Base-by-base conservation (phyloP, 2,113 vertebrate genomes). In the Oplegnathus fasciatus region DNA sequence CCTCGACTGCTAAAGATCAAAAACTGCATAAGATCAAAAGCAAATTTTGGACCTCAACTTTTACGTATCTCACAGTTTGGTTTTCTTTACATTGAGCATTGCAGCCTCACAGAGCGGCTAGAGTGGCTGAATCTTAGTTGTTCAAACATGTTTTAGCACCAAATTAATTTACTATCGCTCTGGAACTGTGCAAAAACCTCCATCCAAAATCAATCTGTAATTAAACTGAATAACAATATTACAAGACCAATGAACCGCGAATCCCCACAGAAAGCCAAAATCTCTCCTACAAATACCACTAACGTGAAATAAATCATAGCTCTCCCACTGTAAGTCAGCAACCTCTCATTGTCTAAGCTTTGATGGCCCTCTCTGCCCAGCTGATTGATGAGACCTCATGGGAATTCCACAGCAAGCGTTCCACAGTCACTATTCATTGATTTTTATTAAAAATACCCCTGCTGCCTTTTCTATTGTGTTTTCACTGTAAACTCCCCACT, bases 301-400 rank as follows among this genome's bases (percentile, higher is more conserved):
- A 79, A 80, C 17, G 68, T 48, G 60, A 83, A 86, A 68, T 46
- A 68, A 42, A 55, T 80, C 64, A 28, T 30, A 86, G 80, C 61
- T 85, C 66, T 82, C 60, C 64, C 40, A 26, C 34, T 62, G 78
- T 37, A 52, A 83, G 66, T 80, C 65, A 40, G 22, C 40, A 30
- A 73, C 57, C 71, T 82, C 73, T n/a, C 11, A 2, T 34, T 15
- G 13, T 64, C 61, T 86, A 34, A 48, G 75, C 20, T 5, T 61
- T 5, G 71, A 69, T 1, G 64, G 42, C 20, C 61, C 2, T 42
- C 82, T 89, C 80, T 81, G 65, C 4, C 14, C 3, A n/a, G 71
- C 83, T 88, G 89, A 93, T 81, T 71, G 91, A 92, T 91, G 90
- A 82, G 74, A 42, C 10, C 62, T 78, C 34, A 34, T 57, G 40